Conservation (phyloP, 92 coral and sea anemone species). For the Scolanthus callimorphus region DNA sequence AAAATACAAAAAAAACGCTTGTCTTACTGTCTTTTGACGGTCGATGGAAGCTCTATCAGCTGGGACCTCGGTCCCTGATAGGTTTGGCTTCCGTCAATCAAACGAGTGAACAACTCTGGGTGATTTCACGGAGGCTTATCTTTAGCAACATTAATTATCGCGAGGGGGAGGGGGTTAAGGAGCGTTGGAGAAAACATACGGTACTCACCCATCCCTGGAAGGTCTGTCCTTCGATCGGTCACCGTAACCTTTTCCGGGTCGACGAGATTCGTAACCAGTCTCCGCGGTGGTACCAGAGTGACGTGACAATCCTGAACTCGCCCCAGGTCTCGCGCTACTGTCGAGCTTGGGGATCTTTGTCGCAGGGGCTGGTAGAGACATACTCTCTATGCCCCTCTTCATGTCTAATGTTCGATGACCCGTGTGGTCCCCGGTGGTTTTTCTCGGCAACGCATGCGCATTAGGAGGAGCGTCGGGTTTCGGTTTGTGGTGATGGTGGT, state of each 20-base stretch:
- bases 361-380: conserved; percentile 61
- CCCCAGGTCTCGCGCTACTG: conserved; percentile 35
- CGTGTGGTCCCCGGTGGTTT: conserved; percentile 45
- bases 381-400: conserved; percentile 50
- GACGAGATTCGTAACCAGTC: conserved; percentile 14
- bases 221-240: conserved; percentile 57
- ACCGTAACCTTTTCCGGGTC: conserved; percentile 49
- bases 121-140: no score
- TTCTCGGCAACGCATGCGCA: conserved; percentile 35
- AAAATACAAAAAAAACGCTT: no score
- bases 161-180: no score
- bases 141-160: no score
- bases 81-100: no score
- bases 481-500: conserved; percentile 26
- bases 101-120: no score
- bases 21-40: no score
- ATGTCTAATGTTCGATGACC: conserved; percentile 70
- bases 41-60: no score
- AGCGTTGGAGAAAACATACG: no score
- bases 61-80: no score
- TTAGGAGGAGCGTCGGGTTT: no score
- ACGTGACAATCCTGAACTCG: conserved; percentile 21
- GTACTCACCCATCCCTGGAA: conserved; percentile 69
- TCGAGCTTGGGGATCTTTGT: conserved; percentile 80
- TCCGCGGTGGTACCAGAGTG: conserved; percentile 7